These are phyloP conservation scores for Agonopterix arenella DNA, from an alignment of 2,888 invertebrate species.

Conservation along the genomic window DNA sequence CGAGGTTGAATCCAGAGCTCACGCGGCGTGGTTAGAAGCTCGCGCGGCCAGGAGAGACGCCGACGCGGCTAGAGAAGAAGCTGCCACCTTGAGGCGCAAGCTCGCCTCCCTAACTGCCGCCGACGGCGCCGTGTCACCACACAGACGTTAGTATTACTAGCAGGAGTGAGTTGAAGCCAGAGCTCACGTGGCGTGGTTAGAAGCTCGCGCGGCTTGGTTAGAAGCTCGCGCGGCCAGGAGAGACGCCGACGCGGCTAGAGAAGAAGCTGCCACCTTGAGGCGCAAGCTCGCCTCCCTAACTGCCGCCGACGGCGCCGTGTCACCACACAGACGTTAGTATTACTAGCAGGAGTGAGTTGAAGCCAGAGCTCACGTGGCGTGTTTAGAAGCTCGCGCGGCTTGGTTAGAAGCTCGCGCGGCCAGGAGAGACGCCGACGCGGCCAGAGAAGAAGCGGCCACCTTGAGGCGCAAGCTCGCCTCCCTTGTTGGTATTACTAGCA, in stretches of 20 bases:
- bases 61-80: slow-evolving; percentile 80
- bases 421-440: slow-evolving; percentile 89
- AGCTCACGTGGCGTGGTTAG: slow-evolving; percentile 69
- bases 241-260: slow-evolving; percentile 84
- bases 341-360: slow-evolving; percentile 50
- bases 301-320: slow-evolving; percentile 38
- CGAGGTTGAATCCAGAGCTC: slow-evolving; percentile 88
- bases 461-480: slow-evolving; percentile 51
- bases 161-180: slow-evolving; percentile 81
- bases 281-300: slow-evolving; percentile 46
- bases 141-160: slow-evolving; percentile 28
- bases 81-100: slow-evolving; percentile 50
- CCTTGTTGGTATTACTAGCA: slow-evolving; percentile 17
- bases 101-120: slow-evolving; percentile 38
- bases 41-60: slow-evolving; percentile 88
- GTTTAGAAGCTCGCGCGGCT: slow-evolving; percentile 63
- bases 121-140: slow-evolving; percentile 48
- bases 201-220: slow-evolving; percentile 90
- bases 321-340: slow-evolving; percentile 43
- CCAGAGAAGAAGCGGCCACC: slow-evolving; percentile 53
- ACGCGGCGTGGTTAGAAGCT: slow-evolving; percentile 90
- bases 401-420: slow-evolving; percentile 91
- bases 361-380: slow-evolving; percentile 82
- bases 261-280: slow-evolving; percentile 53
- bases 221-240: slow-evolving; percentile 88